A percentile compares a stretch with the other conserved stretches of the same genome.
Evolutionary conservation across 30 jellyfish, hydroid and myxozoan genomes (phyloP).

Genomic region (Haliclystus octoradiatus): DNA sequence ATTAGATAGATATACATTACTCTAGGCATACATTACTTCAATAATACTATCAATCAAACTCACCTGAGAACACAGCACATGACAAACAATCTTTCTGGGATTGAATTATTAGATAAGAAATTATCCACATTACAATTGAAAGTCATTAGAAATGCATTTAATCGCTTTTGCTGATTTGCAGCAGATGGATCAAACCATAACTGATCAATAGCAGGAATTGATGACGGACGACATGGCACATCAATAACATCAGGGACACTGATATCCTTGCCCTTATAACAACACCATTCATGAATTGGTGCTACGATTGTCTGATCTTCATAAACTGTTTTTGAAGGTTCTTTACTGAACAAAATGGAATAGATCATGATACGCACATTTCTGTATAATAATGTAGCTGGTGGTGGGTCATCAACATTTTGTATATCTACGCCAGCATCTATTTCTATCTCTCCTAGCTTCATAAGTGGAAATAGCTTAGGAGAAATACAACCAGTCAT

Average conservation of each 20-base stretch:
- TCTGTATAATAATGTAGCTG: slow-evolving; percentile 21
- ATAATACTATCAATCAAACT: too few species aligned
- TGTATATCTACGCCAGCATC: neutral
- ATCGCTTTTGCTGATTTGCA: slow-evolving; percentile 61
- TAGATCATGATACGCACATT: slow-evolving; percentile 76
- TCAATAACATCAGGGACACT: slow-evolving; percentile 64
- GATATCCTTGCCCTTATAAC: slow-evolving; percentile 37
- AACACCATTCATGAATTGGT: slow-evolving; percentile 69
- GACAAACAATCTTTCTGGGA: slow-evolving; percentile 65
- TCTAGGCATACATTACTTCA: too few species aligned
- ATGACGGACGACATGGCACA: slow-evolving; percentile 14
- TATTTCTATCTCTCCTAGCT: neutral
- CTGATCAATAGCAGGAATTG: neutral
- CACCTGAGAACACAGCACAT: slow-evolving; percentile 90
- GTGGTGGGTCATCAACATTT: neutral
- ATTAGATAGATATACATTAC: neutral
- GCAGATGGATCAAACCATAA: slow-evolving; percentile 86
- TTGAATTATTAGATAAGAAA: slow-evolving; percentile 67
- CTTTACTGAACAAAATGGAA: slow-evolving; percentile 69
- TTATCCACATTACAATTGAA: slow-evolving; percentile 67
- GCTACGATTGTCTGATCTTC: neutral
- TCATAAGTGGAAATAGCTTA: neutral
- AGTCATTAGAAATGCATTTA: slow-evolving; percentile 78
- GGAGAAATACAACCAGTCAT: neutral
- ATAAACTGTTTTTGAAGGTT: neutral